Evolutionary conservation across 2,113 vertebrate species (phyloP).

Genomic region (Conger conger): DNA sequence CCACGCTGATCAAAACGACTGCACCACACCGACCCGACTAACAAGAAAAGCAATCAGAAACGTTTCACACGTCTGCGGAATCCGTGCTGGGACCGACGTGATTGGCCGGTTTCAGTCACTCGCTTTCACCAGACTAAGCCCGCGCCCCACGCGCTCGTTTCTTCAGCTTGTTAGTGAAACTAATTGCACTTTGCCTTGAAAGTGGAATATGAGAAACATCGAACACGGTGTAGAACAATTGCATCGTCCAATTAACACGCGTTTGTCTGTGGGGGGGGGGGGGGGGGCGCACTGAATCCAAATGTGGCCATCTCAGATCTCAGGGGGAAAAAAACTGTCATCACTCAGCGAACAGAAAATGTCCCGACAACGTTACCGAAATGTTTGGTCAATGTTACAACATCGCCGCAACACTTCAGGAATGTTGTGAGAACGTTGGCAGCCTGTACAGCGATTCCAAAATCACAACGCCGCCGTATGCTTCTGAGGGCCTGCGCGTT

Average conservation of each 20-base stretch:
- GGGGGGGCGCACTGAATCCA: neutral
- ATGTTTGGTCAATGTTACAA: too few species aligned
- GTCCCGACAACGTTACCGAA: too few species aligned
- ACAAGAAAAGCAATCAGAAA: neutral
- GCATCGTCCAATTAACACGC: neutral
- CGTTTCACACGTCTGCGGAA: neutral
- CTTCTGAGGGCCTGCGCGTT: too few species aligned
- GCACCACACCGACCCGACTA: neutral
- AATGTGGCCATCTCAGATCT: neutral
- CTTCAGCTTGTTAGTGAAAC: conserved; percentile 11
- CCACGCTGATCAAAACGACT: neutral
- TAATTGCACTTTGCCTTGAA: neutral
- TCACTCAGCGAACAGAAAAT: too few species aligned
- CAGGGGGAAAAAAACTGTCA: too few species aligned
- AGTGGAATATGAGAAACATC: neutral
- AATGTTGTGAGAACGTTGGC: too few species aligned
- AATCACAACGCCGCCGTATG: too few species aligned
- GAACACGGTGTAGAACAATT: neutral
- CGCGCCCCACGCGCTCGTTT: neutral
- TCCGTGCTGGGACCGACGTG: neutral
- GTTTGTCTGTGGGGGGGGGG: neutral
- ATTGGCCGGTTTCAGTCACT: conserved; percentile 10
- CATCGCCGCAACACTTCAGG: too few species aligned
- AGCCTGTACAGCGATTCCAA: too few species aligned
- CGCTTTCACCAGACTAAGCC: neutral